Conservation (phyloP, 2,113 vertebrate species). For the Lophius piscatorius region DNA sequence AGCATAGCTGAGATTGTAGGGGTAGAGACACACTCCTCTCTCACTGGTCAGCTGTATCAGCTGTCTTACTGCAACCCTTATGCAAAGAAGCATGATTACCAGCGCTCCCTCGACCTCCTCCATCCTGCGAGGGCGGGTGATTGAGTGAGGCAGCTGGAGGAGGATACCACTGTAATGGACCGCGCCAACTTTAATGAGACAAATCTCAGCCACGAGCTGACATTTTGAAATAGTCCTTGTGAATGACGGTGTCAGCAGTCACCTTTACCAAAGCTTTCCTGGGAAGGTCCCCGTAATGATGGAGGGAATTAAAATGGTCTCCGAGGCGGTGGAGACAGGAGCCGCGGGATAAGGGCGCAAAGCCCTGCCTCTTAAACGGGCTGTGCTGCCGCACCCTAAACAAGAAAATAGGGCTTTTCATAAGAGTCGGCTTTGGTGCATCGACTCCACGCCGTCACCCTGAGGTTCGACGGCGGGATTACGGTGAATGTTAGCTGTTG, state of each 20-base stretch:
- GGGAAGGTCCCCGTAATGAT: conserved; percentile 74
- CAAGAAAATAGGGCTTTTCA: conserved; percentile 38
- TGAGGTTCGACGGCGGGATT: conserved; percentile 60
- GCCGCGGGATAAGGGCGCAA: conserved; percentile 70
- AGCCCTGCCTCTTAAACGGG: conserved; percentile 67
- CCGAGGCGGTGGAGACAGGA: conserved; percentile 48
- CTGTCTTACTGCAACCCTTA: conserved; percentile 46
- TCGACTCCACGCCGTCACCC: conserved; percentile 14
- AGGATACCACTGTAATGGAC: conserved; percentile 66
- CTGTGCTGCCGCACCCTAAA: conserved; percentile 55
- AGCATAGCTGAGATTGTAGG: no score
- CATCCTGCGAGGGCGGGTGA: conserved; percentile 57
- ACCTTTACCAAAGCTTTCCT: conserved; percentile 77
- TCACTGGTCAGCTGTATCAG: conserved; percentile 55
- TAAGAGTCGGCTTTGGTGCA: conserved; percentile 21
- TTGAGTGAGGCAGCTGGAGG: conserved; percentile 66
- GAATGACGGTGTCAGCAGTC: conserved; percentile 81
- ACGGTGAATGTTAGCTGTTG: conserved; percentile 56
- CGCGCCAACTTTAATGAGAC: conserved; percentile 79
- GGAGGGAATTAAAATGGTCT: conserved; percentile 79
- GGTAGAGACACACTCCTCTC: no score
- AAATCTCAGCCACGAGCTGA: conserved; percentile 77
- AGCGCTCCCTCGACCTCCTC: conserved; percentile 55
- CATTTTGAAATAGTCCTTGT: conserved; percentile 81
- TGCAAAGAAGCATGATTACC: conserved; percentile 67